Evolutionary conservation across 2,113 vertebrate species (phyloP), one percentile per base, ranked within the genome.

Genomic region (Triplophysa siluroides): DNA sequence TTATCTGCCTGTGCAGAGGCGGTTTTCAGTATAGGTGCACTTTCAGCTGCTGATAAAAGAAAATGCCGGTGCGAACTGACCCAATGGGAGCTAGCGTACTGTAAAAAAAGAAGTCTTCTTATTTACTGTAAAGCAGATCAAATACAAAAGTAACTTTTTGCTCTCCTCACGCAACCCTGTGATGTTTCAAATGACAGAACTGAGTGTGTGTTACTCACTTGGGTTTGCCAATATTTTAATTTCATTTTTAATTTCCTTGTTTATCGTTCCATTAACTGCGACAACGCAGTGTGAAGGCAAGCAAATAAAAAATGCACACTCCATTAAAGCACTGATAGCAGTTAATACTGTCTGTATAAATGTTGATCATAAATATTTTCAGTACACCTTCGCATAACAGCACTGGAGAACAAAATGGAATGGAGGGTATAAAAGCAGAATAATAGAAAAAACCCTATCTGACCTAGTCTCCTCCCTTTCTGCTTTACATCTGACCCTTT

Each of bases 371-470:
- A 33, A 13, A 65, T 16, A 43, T 69, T 21, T 21, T 66, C 12
- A 66, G 52, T 38, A 50, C 56, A 41, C 65, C 8, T 12, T 54
- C 66, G 19, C 24, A 26, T 19, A 76, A 71, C 47, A 67, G 70
- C 78, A 33, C 62, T 47, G 68, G 23, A 80, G 45, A 47, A 18
- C 18, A 72, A 54, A 86, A 78, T 18, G 16, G 58, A 26, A 19
- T 13, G 83, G 85, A 85, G 81, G 69, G 80, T 77, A 84, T 87
- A 54, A 26, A 62, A 26, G 64, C 14, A 29, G 74, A 76, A 81
- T 38, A 43, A 10, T 24, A 66, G 13, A 11, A 61, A 77, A 18
- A 23, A 86, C 29, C 19, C n/a, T 4, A 62, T 19, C 8, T 50
- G 19, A 3, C 19, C 7, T 58, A 16, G 29, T 69, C 21, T 67